A percentile compares a stretch with the other conserved stretches of the same genome.
phyloP scores from a whole-genome alignment of 2,888 invertebrate genomes.

The Trisateles emortualis region DNA sequence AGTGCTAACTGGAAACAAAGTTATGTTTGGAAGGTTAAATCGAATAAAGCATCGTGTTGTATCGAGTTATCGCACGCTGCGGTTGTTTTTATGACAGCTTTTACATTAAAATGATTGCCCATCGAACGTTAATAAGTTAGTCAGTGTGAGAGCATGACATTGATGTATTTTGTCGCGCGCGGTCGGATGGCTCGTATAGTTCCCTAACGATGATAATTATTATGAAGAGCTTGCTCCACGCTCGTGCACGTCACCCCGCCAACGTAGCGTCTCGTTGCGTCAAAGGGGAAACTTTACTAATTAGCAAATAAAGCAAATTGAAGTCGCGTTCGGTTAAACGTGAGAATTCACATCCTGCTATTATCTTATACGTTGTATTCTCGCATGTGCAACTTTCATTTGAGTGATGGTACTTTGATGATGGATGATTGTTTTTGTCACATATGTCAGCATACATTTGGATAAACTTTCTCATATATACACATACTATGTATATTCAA shows the following conservation, averaged over 20 bases:
- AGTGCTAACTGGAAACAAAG: too few relatives aligned
- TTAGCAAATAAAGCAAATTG: conserved; percentile 80
- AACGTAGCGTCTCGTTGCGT: conserved; percentile 52
- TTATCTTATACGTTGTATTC: conserved; percentile 57
- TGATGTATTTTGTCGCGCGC: conserved; percentile 48
- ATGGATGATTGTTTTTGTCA: not conserved
- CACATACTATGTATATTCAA: too few relatives aligned
- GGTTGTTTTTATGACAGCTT: conserved; percentile 41
- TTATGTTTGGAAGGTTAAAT: not conserved
- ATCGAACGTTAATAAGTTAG: conserved; percentile 50
- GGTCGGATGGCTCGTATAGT: conserved; percentile 39
- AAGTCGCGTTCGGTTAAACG: conserved; percentile 67
- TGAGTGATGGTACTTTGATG: conserved; percentile 11
- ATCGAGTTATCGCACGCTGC: conserved; percentile 18
- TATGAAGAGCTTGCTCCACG: conserved; percentile 60
- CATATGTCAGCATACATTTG: not conserved
- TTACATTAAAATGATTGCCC: conserved; percentile 41
- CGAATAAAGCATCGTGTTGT: not conserved
- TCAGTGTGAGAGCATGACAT: conserved; percentile 48
- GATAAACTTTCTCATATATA: not conserved
- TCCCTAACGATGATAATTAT: conserved; percentile 68
- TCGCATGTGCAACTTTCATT: conserved; percentile 42
- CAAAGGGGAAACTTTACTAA: conserved; percentile 78
- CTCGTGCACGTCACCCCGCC: conserved; percentile 47
- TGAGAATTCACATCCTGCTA: conserved; percentile 58